Conservation (phyloP, 2,888 invertebrate species). For the Lycaena phlaeas region DNA sequence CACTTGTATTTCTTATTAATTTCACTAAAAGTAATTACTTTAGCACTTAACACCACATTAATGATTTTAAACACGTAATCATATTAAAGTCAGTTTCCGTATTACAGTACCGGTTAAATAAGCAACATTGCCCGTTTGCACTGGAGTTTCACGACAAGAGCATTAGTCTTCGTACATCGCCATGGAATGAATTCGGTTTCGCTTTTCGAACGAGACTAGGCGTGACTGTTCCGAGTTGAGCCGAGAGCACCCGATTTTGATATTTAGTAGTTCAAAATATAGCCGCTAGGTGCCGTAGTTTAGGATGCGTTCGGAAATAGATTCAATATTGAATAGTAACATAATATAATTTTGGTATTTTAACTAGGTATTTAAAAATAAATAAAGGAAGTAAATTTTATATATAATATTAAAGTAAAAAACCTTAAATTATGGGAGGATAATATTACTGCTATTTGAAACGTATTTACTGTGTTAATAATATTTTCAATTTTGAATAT, state of each 20-base stretch:
- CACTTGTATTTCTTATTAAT: slow-evolving; percentile 46
- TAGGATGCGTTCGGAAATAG: slow-evolving; percentile 29
- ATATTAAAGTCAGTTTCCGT: slow-evolving; percentile 49
- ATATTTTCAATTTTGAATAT: too few species aligned
- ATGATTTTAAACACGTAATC: slow-evolving; percentile 44
- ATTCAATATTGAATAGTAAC: background rate
- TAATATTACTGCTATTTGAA: too few species aligned
- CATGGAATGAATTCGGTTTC: slow-evolving; percentile 68
- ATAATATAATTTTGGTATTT: background rate
- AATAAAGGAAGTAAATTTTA: too few species aligned
- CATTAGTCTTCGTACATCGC: slow-evolving; percentile 69
- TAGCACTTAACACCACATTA: slow-evolving; percentile 4
- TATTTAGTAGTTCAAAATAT: slow-evolving; percentile 20
- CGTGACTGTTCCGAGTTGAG: slow-evolving; percentile 62
- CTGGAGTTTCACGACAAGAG: slow-evolving; percentile 64
- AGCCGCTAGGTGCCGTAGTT: slow-evolving; percentile 40
- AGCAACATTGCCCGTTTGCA: slow-evolving; percentile 60
- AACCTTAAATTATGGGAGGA: too few species aligned
- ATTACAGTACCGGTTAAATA: slow-evolving; percentile 50
- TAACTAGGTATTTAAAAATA: too few species aligned
- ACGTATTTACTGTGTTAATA: too few species aligned
- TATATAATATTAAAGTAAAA: too few species aligned
- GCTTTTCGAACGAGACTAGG: slow-evolving; percentile 71
- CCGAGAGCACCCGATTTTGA: slow-evolving; percentile 47
- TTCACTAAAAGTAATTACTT: slow-evolving; percentile 48